Evolutionary conservation across 2,113 vertebrate genomes (phyloP).

Genomic region (Pseudorhombus dupliciocellatus): DNA sequence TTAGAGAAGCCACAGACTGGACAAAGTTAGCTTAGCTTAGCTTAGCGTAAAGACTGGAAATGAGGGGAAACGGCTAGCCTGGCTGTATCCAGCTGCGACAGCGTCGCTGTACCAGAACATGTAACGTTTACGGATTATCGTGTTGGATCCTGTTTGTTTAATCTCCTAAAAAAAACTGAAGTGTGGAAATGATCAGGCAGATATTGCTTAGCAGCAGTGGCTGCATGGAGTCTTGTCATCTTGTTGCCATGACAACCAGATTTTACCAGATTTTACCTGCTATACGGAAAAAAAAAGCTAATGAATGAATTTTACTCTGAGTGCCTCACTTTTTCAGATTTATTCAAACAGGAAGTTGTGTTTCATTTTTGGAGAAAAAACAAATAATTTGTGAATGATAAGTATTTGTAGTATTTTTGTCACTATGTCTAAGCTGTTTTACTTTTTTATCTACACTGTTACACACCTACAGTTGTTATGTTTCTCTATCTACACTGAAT

Average conservation of each 20-base stretch:
- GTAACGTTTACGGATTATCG: neutral
- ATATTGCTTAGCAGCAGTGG: slow-evolving; percentile 11
- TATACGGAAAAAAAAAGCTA: neutral
- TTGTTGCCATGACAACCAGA: slow-evolving; percentile 11
- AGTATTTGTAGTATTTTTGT: too few species aligned
- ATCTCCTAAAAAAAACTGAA: neutral
- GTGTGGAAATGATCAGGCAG: neutral
- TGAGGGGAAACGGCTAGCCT: neutral
- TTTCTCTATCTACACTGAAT: neutral
- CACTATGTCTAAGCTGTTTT: too few species aligned
- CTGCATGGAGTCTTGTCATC: slow-evolving; percentile 21
- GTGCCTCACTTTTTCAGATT: neutral
- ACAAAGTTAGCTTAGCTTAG: neutral
- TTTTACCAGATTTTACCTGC: too few species aligned
- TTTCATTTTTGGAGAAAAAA: neutral
- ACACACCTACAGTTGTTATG: too few species aligned
- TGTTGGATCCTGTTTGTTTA: too few species aligned
- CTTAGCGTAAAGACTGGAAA: slow-evolving; percentile 3
- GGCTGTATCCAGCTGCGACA: neutral
- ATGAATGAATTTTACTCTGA: neutral
- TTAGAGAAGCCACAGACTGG: too few species aligned
- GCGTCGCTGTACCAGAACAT: neutral
- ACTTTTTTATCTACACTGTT: too few species aligned
- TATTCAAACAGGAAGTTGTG: neutral
- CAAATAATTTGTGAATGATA: neutral